Conservation (phyloP, 2,888 invertebrate genomes). For the Zootermopsis nevadensis region DNA sequence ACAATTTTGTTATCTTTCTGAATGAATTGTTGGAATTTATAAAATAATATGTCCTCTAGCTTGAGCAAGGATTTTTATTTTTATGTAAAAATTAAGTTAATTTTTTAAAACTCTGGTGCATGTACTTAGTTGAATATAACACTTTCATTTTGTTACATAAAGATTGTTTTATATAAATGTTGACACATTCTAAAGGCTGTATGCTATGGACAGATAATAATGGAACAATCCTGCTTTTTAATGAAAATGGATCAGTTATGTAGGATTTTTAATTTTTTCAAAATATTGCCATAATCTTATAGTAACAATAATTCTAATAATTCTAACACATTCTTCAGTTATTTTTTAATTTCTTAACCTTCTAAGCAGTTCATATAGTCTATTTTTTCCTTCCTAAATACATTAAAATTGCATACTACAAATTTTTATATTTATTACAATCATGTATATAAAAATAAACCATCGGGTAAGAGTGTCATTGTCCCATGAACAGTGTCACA, state of each 20-base stretch:
- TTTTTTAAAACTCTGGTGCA: not conserved
- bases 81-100: not conserved
- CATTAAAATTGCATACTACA: not conserved
- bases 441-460: slow-evolving; percentile 14
- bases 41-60: too few species aligned
- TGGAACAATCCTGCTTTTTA: slow-evolving; percentile 20
- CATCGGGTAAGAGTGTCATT: not conserved
- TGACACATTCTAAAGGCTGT: slow-evolving; percentile 20
- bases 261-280: not conserved
- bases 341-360: not conserved
- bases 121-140: slow-evolving; percentile 15
- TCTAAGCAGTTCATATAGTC: not conserved
- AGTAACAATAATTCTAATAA: not conserved
- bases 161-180: slow-evolving; percentile 22
- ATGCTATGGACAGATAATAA: not conserved
- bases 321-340: not conserved
- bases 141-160: slow-evolving; percentile 26
- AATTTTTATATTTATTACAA: not conserved
- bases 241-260: not conserved
- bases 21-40: too few species aligned
- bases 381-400: not conserved
- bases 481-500: not conserved
- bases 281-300: slow-evolving; percentile 21
- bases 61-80: too few species aligned
- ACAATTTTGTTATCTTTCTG: too few species aligned